A percentile compares a stretch with the other conserved stretches of the same genome.
Conservation (phyloP, 1,140 invertebrate species). For the Temnothorax longispinosus region DNA sequence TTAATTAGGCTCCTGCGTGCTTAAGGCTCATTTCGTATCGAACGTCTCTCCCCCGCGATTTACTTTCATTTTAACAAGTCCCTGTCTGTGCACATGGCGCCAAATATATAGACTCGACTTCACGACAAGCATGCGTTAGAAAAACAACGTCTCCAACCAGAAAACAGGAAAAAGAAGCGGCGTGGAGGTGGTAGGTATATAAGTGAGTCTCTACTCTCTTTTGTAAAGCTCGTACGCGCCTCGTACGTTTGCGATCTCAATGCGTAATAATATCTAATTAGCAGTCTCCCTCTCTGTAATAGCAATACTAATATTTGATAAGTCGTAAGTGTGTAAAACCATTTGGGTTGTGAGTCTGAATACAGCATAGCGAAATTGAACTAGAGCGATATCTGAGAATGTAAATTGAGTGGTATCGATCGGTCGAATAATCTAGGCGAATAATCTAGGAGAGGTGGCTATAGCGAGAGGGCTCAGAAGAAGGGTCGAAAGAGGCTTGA, state of each 20-base stretch:
- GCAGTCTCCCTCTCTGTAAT: constrained; percentile 2
- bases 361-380: not conserved
- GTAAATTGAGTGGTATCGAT: constrained; percentile 18
- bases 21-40: constrained; percentile 51
- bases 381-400: constrained; percentile 10
- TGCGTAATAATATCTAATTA: not conserved
- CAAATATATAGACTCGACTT: constrained; percentile 56
- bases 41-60: not conserved
- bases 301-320: constrained; percentile 21
- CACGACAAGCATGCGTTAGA: constrained; percentile 80
- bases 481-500: constrained; percentile 36
- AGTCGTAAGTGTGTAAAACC: not conserved
- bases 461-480: constrained; percentile 30
- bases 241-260: not conserved
- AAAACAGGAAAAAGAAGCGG: constrained; percentile 75
- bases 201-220: constrained; percentile 36
- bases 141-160: constrained; percentile 78
- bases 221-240: not conserved
- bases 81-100: constrained; percentile 24
- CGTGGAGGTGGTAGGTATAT: constrained; percentile 78
- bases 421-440: not conserved
- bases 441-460: constrained; percentile 20
- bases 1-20: constrained; percentile 30
- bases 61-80: constrained; percentile 29
- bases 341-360: not conserved